Conservation (phyloP, 2,888 invertebrate genomes). For the Pterobdella sp. region DNA sequence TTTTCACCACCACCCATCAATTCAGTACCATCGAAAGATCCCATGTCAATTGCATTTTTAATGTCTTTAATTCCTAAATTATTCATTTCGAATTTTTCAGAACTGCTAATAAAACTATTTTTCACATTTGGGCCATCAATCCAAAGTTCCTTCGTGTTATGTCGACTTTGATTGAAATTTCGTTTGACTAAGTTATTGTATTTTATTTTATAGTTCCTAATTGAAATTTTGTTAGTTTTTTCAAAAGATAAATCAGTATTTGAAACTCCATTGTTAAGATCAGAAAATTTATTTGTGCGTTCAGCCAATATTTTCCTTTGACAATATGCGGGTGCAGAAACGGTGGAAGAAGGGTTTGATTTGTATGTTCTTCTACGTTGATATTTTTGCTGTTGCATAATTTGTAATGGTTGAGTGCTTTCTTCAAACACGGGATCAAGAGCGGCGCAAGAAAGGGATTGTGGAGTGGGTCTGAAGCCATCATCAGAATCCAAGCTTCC, state of each 20-base stretch:
- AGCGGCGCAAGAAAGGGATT: conserved; percentile 9
- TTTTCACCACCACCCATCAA: conserved; percentile 30
- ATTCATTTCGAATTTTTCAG: background rate
- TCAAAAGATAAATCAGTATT: conserved; percentile 13
- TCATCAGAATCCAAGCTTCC: conserved; percentile 32
- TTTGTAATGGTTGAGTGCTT: background rate
- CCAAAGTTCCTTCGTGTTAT: conserved; percentile 68
- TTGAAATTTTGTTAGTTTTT: background rate
- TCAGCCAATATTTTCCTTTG: conserved; percentile 7
- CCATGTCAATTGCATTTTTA: background rate
- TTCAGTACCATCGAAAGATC: background rate
- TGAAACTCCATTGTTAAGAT: background rate
- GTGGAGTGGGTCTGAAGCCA: background rate
- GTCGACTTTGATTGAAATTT: background rate
- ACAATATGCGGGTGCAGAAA: conserved; percentile 24
- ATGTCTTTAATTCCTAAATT: background rate
- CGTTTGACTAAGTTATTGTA: background rate
- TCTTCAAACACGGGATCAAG: conserved; percentile 23
- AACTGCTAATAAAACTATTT: background rate
- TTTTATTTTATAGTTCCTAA: background rate
- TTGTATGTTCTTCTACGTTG: background rate
- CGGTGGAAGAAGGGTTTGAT: conserved; percentile 23
- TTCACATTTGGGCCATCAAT: conserved; percentile 82
- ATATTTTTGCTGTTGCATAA: background rate
- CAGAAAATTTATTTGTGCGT: conserved; percentile 11